Conservation (phyloP, 2,888 invertebrate species). For the Drosophila borborema region DNA sequence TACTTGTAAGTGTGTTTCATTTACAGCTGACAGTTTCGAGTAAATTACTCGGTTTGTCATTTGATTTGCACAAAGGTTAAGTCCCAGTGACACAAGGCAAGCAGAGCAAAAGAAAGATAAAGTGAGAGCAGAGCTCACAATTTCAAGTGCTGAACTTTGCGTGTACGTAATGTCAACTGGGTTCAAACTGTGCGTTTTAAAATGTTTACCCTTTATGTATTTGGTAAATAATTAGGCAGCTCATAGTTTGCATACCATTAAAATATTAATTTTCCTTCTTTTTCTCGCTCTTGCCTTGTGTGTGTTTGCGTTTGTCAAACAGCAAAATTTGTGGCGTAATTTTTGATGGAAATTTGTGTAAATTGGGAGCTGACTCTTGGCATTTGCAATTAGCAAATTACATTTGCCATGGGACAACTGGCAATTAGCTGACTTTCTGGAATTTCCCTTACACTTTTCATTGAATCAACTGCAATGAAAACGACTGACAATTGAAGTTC, state of each 20-base stretch:
- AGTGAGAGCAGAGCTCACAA: constrained; percentile 25
- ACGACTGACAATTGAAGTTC: constrained; percentile 34
- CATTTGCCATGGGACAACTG: constrained; percentile 18
- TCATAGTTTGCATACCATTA: constrained; percentile 38
- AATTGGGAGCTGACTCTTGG: constrained; percentile 44
- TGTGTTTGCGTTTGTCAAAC: constrained; percentile 45
- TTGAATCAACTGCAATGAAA: constrained; percentile 6
- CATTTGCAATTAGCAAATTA: constrained; percentile 49
- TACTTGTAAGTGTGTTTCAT: background rate
- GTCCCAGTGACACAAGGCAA: constrained; percentile 54
- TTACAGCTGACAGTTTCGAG: constrained; percentile 19
- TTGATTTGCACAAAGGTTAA: constrained; percentile 73
- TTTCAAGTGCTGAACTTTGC: constrained; percentile 34
- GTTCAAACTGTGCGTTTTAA: constrained; percentile 9
- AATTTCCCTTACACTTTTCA: constrained; percentile 42
- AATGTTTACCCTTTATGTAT: constrained; percentile 29
- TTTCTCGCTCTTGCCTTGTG: background rate
- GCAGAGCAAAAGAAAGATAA: background rate
- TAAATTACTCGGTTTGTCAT: constrained; percentile 55
- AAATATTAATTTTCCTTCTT: constrained; percentile 5
- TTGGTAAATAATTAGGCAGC: constrained; percentile 42
- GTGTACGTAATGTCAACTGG: constrained; percentile 39
- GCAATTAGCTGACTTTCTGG: constrained; percentile 21
- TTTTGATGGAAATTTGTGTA: constrained; percentile 34
- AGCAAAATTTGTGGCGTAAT: constrained; percentile 30